phyloP scores from a whole-genome alignment of 2,797 vertebrate genomes.

The Holocentrus rufus region DNA sequence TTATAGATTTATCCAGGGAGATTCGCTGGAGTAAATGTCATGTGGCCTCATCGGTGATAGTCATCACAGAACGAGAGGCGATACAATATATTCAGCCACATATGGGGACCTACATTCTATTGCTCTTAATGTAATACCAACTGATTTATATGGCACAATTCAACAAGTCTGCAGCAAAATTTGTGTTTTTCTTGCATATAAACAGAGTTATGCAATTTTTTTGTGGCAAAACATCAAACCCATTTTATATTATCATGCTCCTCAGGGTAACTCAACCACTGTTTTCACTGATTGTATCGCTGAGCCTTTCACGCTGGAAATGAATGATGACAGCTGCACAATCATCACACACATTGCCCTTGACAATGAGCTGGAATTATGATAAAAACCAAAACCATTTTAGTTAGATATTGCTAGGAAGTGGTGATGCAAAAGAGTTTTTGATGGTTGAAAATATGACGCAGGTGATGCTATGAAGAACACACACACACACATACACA shows the following conservation, averaged over 20 bases:
- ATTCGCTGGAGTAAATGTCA: conserved; percentile 33
- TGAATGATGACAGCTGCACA: conserved; percentile 36
- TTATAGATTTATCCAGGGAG: conserved; percentile 24
- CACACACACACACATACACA: conserved; percentile 9
- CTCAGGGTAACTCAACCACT: conserved; percentile 18
- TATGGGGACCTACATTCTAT: background rate
- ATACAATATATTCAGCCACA: background rate
- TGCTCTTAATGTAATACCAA: conserved; percentile 13
- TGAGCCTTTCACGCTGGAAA: conserved; percentile 22
- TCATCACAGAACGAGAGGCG: background rate
- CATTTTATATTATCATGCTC: conserved; percentile 38
- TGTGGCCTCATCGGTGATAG: conserved; percentile 29
- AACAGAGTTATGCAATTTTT: conserved; percentile 23
- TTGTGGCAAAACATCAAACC: conserved; percentile 43
- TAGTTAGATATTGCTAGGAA: conserved; percentile 13
- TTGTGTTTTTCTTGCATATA: conserved; percentile 1
- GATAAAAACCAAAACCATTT: conserved; percentile 18
- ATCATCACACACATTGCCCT: conserved; percentile 11
- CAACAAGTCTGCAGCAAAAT: conserved; percentile 31
- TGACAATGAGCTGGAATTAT: conserved; percentile 18
- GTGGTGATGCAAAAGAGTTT: background rate
- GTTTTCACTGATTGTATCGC: conserved; percentile 45
- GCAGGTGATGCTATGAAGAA: conserved; percentile 21
- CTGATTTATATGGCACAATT: background rate
- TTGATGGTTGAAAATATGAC: conserved; percentile 7